These are phyloP conservation scores for Maconellicoccus hirsutus DNA, from an alignment of 1,140 invertebrate species.

Conservation along the genomic window DNA sequence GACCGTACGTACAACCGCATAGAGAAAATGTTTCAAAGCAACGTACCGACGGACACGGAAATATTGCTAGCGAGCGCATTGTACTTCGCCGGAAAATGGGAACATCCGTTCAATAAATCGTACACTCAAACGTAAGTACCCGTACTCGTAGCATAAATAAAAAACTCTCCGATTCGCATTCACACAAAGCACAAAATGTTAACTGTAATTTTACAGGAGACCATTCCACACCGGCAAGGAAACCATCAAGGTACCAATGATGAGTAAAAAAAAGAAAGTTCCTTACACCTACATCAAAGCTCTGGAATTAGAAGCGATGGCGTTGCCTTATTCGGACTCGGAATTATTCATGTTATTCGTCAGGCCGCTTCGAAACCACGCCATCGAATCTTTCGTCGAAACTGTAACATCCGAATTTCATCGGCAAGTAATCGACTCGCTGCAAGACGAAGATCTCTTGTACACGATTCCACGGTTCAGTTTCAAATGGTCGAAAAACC, in stretches of 20 bases:
- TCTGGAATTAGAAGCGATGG: neutral
- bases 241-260: neutral
- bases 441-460: no score
- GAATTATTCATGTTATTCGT: neutral
- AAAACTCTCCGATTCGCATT: no score
- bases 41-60: neutral
- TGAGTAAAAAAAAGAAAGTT: neutral
- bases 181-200: no score
- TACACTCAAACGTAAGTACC: neutral
- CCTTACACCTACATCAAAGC: neutral
- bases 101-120: neutral
- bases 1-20: neutral
- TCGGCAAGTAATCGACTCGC: no score
- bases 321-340: neutral
- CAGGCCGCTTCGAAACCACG: no score
- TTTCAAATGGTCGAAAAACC: no score
- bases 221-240: neutral
- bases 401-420: no score
- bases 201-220: no score
- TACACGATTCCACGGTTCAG: no score
- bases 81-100: neutral
- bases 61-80: neutral
- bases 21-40: neutral
- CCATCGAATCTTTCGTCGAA: no score
- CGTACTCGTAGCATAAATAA: no score